Evolutionary conservation across 1,140 invertebrate species (phyloP), one percentile per base, ranked within the genome.

Genomic region (Aphelenchoides besseyi): DNA sequence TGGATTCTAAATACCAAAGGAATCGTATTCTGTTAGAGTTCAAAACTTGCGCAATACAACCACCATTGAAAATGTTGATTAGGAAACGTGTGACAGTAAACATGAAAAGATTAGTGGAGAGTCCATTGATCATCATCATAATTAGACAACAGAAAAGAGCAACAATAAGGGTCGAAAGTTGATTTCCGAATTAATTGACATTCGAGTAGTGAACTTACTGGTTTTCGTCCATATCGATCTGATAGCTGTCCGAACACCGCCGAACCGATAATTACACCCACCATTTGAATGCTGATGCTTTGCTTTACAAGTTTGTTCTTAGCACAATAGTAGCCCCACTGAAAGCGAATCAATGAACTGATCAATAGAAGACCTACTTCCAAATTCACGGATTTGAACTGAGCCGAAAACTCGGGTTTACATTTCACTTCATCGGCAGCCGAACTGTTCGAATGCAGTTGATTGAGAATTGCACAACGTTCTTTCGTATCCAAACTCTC

Each of bases 11-110:
- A 48, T 16, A 23, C 41, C n/a, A n/a, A 48, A 23, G 12, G 41
- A 48, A 48, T 48, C 41, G 41, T 23, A 23, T n/a, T n/a, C n/a
- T 48, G 41, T 48, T 48, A 48, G 41, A n/a, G 12, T 48, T 48
- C 41, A 48, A 48, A 16, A 23, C 41, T 48, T 48, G 23, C 32
- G 29, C 78, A 41, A 78, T 78, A 3, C 69, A 78, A 0, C 78
- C 78, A 0, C 71, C 76, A 35, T 78, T 78, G 33, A 77, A 80
- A 18, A 80, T 26, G 3, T 69, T 68, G 33, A 80, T 74, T 26
- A 78, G 37, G 36, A 77, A 80, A 9, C 76, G 68, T 3, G 57
- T 48, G 55, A 76, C 54, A 9, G 76, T 78, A 36, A 78, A 78
- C 26, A 35, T 36, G 9, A 75, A 26, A 3, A 78, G 54, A 52